Evolutionary conservation across 2,888 invertebrate species (phyloP).

Genomic region (Leptopterna dolabrata): DNA sequence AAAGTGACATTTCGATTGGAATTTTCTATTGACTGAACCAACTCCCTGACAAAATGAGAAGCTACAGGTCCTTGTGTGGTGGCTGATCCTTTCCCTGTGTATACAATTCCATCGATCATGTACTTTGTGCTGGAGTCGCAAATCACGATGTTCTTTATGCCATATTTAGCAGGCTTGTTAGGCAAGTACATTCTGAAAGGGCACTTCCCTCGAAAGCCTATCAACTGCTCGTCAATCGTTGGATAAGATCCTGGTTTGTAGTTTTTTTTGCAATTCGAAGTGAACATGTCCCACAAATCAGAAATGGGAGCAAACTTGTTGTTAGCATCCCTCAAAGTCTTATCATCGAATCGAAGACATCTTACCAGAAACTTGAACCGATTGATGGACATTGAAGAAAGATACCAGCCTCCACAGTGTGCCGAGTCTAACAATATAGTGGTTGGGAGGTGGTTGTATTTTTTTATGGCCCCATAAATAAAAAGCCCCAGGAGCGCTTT

Average conservation of each 20-base stretch:
- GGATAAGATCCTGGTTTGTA: too few species aligned
- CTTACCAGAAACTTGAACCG: constrained; percentile 43
- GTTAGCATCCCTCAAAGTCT: constrained; percentile 19
- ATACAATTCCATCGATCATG: too few species aligned
- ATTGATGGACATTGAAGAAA: not conserved
- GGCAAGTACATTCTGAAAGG: too few species aligned
- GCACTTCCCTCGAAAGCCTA: not conserved
- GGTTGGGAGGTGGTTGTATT: constrained; percentile 45
- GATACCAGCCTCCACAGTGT: constrained; percentile 18
- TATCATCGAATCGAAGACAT: constrained; percentile 43
- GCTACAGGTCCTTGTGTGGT: too few species aligned
- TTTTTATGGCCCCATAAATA: constrained; percentile 20
- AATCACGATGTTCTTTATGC: too few species aligned
- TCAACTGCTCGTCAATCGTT: constrained; percentile 55
- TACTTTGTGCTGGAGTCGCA: too few species aligned
- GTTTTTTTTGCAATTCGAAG: constrained; percentile 62
- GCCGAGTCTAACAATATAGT: constrained; percentile 1
- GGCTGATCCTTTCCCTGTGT: constrained; percentile 48
- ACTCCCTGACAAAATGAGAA: constrained; percentile 48
- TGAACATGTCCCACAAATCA: constrained; percentile 63
- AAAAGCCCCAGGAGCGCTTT: constrained; percentile 43
- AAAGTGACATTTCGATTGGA: constrained; percentile 30
- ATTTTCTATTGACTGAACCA: constrained; percentile 4
- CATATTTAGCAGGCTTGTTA: too few species aligned
- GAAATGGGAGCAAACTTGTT: constrained; percentile 64